Evolutionary conservation across 2,113 vertebrate genomes (phyloP).

Genomic region (Laticauda laticaudata): DNA sequence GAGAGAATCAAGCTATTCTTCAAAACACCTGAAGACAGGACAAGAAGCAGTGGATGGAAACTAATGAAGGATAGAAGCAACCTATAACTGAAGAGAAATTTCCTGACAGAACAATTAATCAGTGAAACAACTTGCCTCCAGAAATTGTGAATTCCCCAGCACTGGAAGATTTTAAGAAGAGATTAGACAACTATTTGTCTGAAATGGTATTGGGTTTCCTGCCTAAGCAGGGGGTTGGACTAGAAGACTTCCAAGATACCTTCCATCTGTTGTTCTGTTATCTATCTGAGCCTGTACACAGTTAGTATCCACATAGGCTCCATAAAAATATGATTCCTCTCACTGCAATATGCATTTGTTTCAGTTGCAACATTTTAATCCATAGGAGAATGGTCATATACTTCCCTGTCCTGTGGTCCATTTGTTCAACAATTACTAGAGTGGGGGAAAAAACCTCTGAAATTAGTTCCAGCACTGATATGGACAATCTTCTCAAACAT

Average conservation of each 20-base stretch:
- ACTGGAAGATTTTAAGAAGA: neutral
- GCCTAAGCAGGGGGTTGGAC: neutral
- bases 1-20: neutral
- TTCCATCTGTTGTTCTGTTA: neutral
- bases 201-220: neutral
- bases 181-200: neutral
- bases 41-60: neutral
- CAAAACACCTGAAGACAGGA: neutral
- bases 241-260: neutral
- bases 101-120: neutral
- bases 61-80: neutral
- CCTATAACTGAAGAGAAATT: neutral
- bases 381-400: neutral
- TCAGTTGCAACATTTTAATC: neutral
- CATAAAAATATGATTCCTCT: neutral
- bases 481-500: fast-evolving
- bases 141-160: neutral
- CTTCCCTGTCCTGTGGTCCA: neutral
- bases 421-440: neutral
- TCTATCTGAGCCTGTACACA: neutral
- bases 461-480: fast-evolving
- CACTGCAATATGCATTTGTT: neutral
- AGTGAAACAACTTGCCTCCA: neutral
- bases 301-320: neutral
- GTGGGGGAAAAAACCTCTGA: neutral